Base-by-base conservation (phyloP, 2,888 invertebrate species). In the Drosophila infuscata region DNA sequence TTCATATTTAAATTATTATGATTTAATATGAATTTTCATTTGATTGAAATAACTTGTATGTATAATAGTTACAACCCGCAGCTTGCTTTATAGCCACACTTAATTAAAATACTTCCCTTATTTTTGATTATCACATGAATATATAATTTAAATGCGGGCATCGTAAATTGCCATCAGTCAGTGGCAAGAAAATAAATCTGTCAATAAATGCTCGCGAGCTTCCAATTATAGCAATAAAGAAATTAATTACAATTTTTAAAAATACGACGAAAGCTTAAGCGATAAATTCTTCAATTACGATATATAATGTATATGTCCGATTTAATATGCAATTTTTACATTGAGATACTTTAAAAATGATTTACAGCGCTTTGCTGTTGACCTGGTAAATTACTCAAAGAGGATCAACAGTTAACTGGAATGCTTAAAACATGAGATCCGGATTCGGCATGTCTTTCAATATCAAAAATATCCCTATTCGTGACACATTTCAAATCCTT, bases 211-310 rank as follows among this genome's bases (percentile, higher is more conserved):
- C 41, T 59, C 41, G 29, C 46, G 60, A 49, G 52, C 60, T 52
- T 61, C 38, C 17, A 64, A 79, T 80, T 83, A 76, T 72, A 76
- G 74, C 61, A 74, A 79, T 87, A 73, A 79, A 77, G 86, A 83
- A 75, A 86, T 81, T 77, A 83, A 88, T 83, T 81, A 68, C 41
- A 62, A 68, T 38, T 66, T 72, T 70, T 36, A 8, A 29, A 36
- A n/a, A 38, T 65, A 79, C 71, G 63, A 43, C 61, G 25, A 30
- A 52, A 58, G 25, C n/a, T 36, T 25, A 7, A 54, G 12, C 32
- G 29, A 32, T 36, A 60, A 41, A 11, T n/a, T 15, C 43, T 41
- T 67, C 15, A 57, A 52, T 60, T 11, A 32, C 32, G 20, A 5
- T 25, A 46, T 15, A 71, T 72, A 57, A 33, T 48, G 51, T 33